These are phyloP conservation scores for Orussus abietinus DNA, from an alignment of 1,140 invertebrate genomes.

Conservation along the genomic window DNA sequence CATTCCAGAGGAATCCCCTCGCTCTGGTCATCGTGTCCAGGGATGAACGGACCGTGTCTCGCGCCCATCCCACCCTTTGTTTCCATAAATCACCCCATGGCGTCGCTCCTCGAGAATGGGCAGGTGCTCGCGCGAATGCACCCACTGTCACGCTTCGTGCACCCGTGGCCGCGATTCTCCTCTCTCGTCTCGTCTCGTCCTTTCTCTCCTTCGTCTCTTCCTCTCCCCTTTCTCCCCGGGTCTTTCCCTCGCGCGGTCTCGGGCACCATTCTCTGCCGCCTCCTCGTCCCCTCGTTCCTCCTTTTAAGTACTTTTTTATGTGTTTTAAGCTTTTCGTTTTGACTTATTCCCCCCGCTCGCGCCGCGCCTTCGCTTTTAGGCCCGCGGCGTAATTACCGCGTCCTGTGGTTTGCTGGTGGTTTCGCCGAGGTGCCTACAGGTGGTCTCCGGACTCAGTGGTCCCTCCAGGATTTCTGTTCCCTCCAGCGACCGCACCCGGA, in stretches of 20 bases:
- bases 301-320: constrained; percentile 47
- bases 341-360: constrained; percentile 19
- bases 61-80: constrained; percentile 28
- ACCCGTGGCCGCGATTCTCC: constrained; percentile 44
- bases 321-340: constrained; percentile 41
- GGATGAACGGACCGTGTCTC: constrained; percentile 3
- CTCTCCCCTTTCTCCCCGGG: constrained; percentile 24
- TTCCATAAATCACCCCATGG: constrained; percentile 43
- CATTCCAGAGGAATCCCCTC: too few relatives aligned
- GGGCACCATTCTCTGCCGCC: constrained; percentile 12
- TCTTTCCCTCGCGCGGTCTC: too few relatives aligned
- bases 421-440: constrained; percentile 29
- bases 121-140: constrained; percentile 47
- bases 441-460: constrained; percentile 29
- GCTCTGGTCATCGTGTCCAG: neutral
- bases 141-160: constrained; percentile 52
- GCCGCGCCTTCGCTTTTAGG: constrained; percentile 18
- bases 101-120: constrained; percentile 38
- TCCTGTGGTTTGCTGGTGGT: constrained; percentile 39
- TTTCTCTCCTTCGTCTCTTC: constrained; percentile 10
- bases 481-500: too few relatives aligned
- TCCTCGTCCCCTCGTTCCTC: constrained; percentile 20
- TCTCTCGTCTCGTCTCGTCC: constrained; percentile 21
- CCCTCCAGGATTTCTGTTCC: too few relatives aligned
- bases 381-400: constrained; percentile 34